These are phyloP conservation scores for Cephalotes varians DNA, from an alignment of 2,888 invertebrate genomes.

Conservation along the genomic window DNA sequence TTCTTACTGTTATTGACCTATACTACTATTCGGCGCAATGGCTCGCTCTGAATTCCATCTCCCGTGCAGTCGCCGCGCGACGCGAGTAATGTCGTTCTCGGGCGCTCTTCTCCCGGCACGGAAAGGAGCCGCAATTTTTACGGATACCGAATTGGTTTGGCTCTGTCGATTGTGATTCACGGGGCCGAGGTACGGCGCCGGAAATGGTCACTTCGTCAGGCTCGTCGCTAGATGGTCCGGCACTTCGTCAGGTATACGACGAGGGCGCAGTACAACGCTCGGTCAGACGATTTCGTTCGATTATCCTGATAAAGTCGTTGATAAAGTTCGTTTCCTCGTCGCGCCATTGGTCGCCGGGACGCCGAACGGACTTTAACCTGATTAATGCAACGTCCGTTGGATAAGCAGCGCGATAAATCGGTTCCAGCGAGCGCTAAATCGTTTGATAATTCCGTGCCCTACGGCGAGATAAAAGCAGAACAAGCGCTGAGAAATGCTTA, in stretches of 20 bases:
- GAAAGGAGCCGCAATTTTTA: conserved; percentile 68
- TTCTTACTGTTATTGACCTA: conserved; percentile 31
- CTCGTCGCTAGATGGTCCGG: conserved; percentile 60
- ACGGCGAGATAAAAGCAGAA: conserved; percentile 18
- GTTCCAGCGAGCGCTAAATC: conserved; percentile 22
- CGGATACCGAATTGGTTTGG: conserved; percentile 62
- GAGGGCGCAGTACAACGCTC: conserved; percentile 50
- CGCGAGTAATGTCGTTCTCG: conserved; percentile 57
- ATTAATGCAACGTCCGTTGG: conserved; percentile 64
- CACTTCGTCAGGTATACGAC: conserved; percentile 66
- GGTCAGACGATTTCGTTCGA: conserved; percentile 69
- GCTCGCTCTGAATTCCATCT: conserved; percentile 19
- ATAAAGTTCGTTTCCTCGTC: conserved; percentile 68
- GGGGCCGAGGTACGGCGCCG: conserved; percentile 56
- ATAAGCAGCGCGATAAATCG: conserved; percentile 47
- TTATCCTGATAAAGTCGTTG: conserved; percentile 76
- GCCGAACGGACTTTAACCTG: conserved; percentile 52
- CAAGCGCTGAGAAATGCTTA: background rate
- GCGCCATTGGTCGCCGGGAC: conserved; percentile 59
- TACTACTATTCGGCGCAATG: conserved; percentile 17
- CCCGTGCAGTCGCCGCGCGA: background rate
- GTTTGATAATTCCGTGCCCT: conserved; percentile 35
- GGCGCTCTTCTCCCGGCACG: background rate
- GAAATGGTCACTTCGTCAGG: conserved; percentile 74
- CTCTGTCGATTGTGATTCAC: conserved; percentile 71